Conservation (phyloP, 2,888 invertebrate genomes). For the Lochmaea capreae region DNA sequence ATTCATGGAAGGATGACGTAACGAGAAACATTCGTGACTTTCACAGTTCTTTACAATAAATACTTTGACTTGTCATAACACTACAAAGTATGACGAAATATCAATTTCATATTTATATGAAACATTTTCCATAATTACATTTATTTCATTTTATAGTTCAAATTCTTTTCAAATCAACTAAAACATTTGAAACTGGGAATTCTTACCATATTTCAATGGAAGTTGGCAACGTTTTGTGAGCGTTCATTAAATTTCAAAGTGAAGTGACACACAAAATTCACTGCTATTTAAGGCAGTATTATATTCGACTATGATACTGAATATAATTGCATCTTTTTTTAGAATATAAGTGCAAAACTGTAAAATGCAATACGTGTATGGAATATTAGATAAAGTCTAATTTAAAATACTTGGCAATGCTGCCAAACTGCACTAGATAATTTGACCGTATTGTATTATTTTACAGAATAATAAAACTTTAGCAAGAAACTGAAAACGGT, state of each 20-base stretch:
- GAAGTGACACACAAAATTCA: conserved; percentile 46
- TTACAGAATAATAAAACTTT: neutral
- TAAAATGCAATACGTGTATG: conserved; percentile 57
- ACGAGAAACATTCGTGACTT: no score
- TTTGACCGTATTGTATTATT: neutral
- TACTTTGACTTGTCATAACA: no score
- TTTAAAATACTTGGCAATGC: conserved; percentile 36
- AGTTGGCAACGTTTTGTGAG: conserved; percentile 25
- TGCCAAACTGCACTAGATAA: conserved; percentile 20
- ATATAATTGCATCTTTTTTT: conserved; percentile 58
- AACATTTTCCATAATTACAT: no score
- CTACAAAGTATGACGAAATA: no score
- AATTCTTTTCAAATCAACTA: neutral
- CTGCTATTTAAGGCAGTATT: conserved; percentile 50
- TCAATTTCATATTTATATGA: no score
- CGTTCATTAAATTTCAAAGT: conserved; percentile 29
- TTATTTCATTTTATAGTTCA: neutral
- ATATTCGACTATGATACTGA: conserved; percentile 58
- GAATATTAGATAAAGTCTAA: conserved; percentile 52
- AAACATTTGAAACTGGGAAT: conserved; percentile 9
- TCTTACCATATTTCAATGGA: conserved; percentile 22
- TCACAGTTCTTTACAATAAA: no score
- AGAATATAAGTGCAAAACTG: conserved; percentile 58
- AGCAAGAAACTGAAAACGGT: no score
- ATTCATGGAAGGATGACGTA: no score